Percentiles rank a stretch among this genome's conserved stretches.
Conservation (phyloP, 2,113 vertebrate genomes). For the Cardinalis cardinalis region DNA sequence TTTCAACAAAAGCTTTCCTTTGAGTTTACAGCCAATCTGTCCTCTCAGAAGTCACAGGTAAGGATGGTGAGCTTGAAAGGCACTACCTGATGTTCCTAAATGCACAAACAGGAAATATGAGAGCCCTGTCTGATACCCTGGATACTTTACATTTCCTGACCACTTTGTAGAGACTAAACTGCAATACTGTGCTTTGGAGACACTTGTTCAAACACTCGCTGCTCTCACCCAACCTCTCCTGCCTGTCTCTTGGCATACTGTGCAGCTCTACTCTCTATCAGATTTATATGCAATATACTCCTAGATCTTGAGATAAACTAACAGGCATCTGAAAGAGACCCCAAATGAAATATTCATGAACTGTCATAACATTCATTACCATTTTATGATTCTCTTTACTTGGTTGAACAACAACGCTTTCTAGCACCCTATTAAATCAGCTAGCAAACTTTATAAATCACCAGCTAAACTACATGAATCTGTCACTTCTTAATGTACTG, state of each 20-base stretch:
- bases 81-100: not conserved
- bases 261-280: not conserved
- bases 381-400: constrained; percentile 77
- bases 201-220: not conserved
- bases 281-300: constrained; percentile 55
- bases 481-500: constrained; percentile 54
- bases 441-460: constrained; percentile 72
- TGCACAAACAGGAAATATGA: not conserved
- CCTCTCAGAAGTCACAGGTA: not conserved
- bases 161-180: not conserved
- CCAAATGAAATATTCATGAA: constrained; percentile 76
- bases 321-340: constrained; percentile 53
- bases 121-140: not conserved
- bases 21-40: not conserved
- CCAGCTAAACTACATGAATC: constrained; percentile 48
- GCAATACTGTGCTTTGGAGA: not conserved
- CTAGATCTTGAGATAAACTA: constrained; percentile 66
- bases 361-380: constrained; percentile 73
- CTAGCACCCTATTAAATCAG: constrained; percentile 72
- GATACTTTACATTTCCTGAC: not conserved
- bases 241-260: not conserved
- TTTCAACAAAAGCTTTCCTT: not conserved
- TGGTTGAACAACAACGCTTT: constrained; percentile 71
- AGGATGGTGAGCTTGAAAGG: not conserved
- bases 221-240: not conserved